A percentile compares a stretch with the other conserved stretches of the same genome.
Conservation (phyloP, 2,888 invertebrate species). For the Pristionchus maxplancki region DNA sequence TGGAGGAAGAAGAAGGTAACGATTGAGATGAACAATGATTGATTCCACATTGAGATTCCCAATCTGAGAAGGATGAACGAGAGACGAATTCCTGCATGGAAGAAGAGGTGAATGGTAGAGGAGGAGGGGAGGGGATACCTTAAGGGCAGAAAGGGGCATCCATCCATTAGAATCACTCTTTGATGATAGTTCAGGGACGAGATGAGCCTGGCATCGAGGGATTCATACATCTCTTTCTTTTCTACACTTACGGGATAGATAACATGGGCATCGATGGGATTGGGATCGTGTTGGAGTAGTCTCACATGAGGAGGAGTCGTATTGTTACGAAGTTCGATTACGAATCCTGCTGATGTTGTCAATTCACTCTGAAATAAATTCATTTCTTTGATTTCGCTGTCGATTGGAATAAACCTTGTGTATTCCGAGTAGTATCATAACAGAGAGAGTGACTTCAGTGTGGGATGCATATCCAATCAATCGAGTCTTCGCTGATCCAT, state of each 20-base stretch:
- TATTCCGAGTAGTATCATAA: conserved; percentile 38
- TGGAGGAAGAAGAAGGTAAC: not conserved
- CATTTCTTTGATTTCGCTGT: not conserved
- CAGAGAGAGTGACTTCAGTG: conserved; percentile 47
- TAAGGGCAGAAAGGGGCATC: not conserved
- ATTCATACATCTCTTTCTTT: not conserved
- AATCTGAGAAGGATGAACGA: conserved; percentile 10
- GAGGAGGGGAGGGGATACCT: not conserved
- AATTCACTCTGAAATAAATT: not conserved
- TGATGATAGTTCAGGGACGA: conserved; percentile 28
- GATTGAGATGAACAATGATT: not conserved
- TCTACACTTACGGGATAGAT: conserved; percentile 57
- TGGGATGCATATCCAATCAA: conserved; percentile 49
- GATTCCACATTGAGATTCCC: conserved; percentile 30
- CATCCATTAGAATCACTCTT: not conserved
- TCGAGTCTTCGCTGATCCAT: not conserved
- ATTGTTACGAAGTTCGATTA: conserved; percentile 9
- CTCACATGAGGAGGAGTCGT: conserved; percentile 55
- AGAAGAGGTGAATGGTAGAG: not conserved
- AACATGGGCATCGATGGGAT: conserved; percentile 67
- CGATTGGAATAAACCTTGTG: not conserved
- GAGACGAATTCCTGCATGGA: not conserved
- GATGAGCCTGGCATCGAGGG: not conserved
- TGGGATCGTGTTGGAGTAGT: conserved; percentile 69
- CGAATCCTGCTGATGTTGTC: conserved; percentile 45